A percentile compares a stretch with the other conserved stretches of the same genome.
These are phyloP conservation scores for Lapara coniferarum DNA, from an alignment of 2,888 invertebrate genomes.

Conservation along the genomic window DNA sequence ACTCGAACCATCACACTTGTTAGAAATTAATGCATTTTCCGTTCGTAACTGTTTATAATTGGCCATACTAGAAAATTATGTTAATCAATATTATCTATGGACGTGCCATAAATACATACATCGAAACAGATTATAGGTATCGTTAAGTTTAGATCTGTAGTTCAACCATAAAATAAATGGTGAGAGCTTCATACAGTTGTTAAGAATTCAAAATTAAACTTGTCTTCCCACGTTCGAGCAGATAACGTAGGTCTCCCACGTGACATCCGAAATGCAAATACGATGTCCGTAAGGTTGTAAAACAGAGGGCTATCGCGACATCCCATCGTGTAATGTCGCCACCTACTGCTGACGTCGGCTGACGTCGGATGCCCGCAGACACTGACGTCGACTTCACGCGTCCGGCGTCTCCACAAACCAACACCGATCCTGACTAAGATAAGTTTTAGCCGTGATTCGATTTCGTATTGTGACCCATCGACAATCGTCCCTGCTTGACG, in stretches of 20 bases:
- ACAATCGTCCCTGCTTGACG: conserved; percentile 44
- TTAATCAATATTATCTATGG: conserved; percentile 8
- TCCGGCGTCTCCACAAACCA: conserved; percentile 34
- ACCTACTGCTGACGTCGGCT: conserved; percentile 45
- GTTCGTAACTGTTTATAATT: conserved; percentile 12
- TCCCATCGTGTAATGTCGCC: conserved; percentile 52
- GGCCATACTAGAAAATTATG: conserved; percentile 16
- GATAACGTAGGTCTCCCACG: conserved; percentile 54
- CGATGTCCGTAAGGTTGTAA: conserved; percentile 62
- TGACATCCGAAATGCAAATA: conserved; percentile 69
- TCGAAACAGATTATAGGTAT: not conserved
- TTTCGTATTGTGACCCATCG: conserved; percentile 62
- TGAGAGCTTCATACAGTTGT: not conserved
- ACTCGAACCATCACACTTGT: conserved; percentile 14
- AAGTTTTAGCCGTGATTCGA: conserved; percentile 58
- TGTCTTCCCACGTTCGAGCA: conserved; percentile 46
- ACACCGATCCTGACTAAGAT: conserved; percentile 74
- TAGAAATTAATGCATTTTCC: conserved; percentile 12
- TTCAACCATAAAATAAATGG: not conserved
- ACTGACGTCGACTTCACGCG: conserved; percentile 30
- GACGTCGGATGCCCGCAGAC: conserved; percentile 38
- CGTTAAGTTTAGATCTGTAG: too few relatives aligned
- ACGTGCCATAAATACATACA: not conserved
- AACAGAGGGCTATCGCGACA: conserved; percentile 62
- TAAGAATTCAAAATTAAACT: conserved; percentile 32